Evolutionary conservation across 2,113 vertebrate species (phyloP), one percentile per base, ranked within the genome.

Genomic region (Ictidomys tridecemlineatus): DNA sequence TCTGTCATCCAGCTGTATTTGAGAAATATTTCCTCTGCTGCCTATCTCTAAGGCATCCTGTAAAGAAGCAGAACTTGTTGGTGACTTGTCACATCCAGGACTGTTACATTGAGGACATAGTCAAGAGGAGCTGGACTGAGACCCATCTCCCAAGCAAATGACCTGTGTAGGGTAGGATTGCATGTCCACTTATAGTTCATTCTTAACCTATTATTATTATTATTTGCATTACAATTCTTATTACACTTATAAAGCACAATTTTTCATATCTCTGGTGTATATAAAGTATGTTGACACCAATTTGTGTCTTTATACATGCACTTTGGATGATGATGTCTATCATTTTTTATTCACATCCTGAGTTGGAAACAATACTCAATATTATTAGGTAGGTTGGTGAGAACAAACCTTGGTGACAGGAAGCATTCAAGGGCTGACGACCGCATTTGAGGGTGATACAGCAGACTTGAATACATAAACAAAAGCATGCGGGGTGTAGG

Each of bases 401-500:
- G 13, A 0, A 0, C 3, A 14, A 26, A 5, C 30, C 42, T 16
- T 13, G 45, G 32, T 2, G 37, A 53, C 26, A 16, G 22, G 34
- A 34, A 1, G n/a, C 1, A 2, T 11, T 22, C 24, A 17, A 26
- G 45, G 0, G 1, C 28, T 24, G 61, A 30, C 10, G 2, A 26
- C 9, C 1, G 8, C 4, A 53, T 53, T 53, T 16, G 4, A 53
- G 4, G 22, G 20, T 7, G 58, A 32, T 18, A 51, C 4, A 5
- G 5, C 18, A 5, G 42, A 45, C n/a, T 42, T 7, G 74, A 39
- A 2, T 16, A 45, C 1, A 34, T 0, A 16, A 73, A 16, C 2
- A 6, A 26, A 26, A 18, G 6, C 11, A 7, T n/a, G 48, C 6
- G 10, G 0, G 32, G 51, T 14, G 1, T 2, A 16, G 14, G 16